These are phyloP conservation scores for Stenichneumon culpator DNA, from an alignment of 2,888 invertebrate species.

Conservation along the genomic window DNA sequence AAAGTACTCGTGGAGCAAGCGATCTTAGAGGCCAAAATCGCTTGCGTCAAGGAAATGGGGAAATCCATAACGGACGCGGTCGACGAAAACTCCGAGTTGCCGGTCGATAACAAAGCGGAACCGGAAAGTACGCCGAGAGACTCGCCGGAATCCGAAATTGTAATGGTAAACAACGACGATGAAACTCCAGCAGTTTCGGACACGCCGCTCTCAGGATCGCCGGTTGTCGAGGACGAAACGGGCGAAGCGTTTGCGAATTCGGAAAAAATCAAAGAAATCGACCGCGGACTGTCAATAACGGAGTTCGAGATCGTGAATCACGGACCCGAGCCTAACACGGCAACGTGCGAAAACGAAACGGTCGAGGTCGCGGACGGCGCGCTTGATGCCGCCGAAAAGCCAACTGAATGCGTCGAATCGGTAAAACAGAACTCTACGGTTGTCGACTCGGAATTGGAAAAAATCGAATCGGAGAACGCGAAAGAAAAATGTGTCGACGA, in stretches of 20 bases:
- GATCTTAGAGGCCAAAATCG: constrained; percentile 53
- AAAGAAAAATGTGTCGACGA: neutral
- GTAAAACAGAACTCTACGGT: neutral
- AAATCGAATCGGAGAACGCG: neutral
- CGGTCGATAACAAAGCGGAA: neutral
- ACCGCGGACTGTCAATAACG: constrained; percentile 5
- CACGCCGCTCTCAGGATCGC: neutral
- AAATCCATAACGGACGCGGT: constrained; percentile 21
- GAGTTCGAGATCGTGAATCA: constrained; percentile 44
- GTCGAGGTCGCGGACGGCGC: neutral
- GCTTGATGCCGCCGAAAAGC: neutral
- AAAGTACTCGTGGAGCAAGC: constrained; percentile 58
- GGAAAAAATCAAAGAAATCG: constrained; percentile 5
- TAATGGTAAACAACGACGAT: neutral
- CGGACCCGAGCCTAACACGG: constrained; percentile 19
- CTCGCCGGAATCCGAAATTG: constrained; percentile 4
- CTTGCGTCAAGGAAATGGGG: constrained; percentile 45
- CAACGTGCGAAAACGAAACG: neutral
- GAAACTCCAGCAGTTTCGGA: neutral
- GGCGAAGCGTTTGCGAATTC: neutral
- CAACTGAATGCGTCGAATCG: neutral
- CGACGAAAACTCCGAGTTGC: neutral
- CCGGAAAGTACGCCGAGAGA: neutral
- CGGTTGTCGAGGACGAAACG: neutral
- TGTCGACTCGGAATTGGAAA: constrained; percentile 1